Base-by-base conservation (phyloP, 2,888 invertebrate species). In the Spodoptera exigua region DNA sequence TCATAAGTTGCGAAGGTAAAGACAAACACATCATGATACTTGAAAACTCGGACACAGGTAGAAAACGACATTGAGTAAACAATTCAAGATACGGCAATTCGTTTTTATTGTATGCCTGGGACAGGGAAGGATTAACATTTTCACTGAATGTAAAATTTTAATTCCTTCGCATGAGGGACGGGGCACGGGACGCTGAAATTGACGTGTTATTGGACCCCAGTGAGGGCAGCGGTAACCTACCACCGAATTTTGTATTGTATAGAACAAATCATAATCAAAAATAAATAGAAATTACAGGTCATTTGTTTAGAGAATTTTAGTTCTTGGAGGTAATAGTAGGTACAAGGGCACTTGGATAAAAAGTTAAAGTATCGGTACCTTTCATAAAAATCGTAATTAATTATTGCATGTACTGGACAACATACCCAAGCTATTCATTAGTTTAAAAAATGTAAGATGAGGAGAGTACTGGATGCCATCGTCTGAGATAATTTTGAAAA, bases 81-180 rank as follows among this genome's bases (percentile, higher is more conserved):
- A 89, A 88, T 90, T 89, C 86, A 90, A 90, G 90, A 90, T 88
- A 86, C 85, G 76, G 83, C 85, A 88, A 91, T 91, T 89, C 82
- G 85, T 87, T 91, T 91, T 91, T 89, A 91, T 89, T 81, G 85
- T 82, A 81, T 85, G 79, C 85, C 80, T 82, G 90, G 90, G 90
- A 90, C 87, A 81, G 82, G 80, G 81, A 89, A 87, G 88, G 90
- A 90, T 92, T 91, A 92, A 89, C 87, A 89, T 91, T 91, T 90
- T 88, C 87, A 85, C 85, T 89, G 87, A 76, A 89, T 89, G 87
- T 92, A 87, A 89, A 92, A 92, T 91, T 91, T 91, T 91, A 91
- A 92, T 92, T 89, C 89, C 79, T 82, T 74, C 76, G 85, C 88
- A 84, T 87, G 85, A 89, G 87, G 86, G 87, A 87, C 83, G 83